Evolutionary conservation across 2,797 vertebrate genomes (phyloP).

Genomic region (Malacoctenus gilli): DNA sequence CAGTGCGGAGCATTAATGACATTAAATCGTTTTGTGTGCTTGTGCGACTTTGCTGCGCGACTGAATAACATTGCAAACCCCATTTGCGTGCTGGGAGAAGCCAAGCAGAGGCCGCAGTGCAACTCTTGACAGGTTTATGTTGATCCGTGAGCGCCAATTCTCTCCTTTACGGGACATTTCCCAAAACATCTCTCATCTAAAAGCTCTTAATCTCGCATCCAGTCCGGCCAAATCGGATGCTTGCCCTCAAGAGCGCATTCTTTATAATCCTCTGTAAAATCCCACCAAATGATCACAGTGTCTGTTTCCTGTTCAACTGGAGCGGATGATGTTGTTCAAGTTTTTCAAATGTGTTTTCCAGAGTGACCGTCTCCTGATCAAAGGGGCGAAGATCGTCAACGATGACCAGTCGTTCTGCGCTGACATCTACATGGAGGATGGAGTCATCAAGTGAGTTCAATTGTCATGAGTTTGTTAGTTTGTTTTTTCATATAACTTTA

Average conservation of each 20-base stretch:
- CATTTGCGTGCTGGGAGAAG: conserved; percentile 49
- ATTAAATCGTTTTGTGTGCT: no score
- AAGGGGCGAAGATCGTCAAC: conserved; percentile 97
- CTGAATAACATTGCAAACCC: conserved; percentile 27
- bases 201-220: conserved; percentile 25
- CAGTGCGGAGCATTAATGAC: no score
- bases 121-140: conserved; percentile 16
- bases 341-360: conserved; percentile 73
- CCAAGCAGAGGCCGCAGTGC: conserved; percentile 17
- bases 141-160: conserved; percentile 2
- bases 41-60: no score
- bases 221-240: conserved; percentile 31
- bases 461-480: no score
- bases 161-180: conserved; percentile 35
- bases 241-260: conserved; percentile 24
- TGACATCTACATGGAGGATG: conserved; percentile 99
- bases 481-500: no score
- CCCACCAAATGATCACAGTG: not conserved
- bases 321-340: no score
- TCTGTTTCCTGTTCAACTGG: no score
- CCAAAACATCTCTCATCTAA: conserved; percentile 26
- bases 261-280: conserved; percentile 47
- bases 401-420: conserved; percentile 99
- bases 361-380: conserved; percentile 98
- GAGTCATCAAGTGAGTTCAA: conserved; percentile 98